phyloP scores from a whole-genome alignment of 1,140 invertebrate species.

The Ganaspis sp. region DNA sequence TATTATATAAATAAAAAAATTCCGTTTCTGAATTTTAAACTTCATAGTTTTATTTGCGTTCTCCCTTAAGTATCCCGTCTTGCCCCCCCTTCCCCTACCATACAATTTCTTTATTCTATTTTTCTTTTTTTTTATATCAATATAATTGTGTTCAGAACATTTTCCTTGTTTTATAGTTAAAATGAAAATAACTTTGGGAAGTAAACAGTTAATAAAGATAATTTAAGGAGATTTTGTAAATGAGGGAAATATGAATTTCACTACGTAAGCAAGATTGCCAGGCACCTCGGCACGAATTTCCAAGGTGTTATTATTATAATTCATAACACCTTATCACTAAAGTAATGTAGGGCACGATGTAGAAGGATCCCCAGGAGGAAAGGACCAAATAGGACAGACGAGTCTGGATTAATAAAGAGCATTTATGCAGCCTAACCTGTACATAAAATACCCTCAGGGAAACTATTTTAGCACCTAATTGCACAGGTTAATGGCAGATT shows the following conservation, averaged over 20 bases:
- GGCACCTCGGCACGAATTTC: neutral
- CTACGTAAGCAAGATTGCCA: neutral
- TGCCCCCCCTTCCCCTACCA: too few species aligned
- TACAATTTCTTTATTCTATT: too few species aligned
- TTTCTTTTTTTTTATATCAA: too few species aligned
- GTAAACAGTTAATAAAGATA: neutral
- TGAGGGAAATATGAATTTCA: neutral
- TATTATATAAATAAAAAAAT: too few species aligned
- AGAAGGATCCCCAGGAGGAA: constrained; percentile 5
- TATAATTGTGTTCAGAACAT: too few species aligned
- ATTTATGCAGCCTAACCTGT: constrained; percentile 31
- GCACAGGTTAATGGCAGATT: constrained; percentile 3
- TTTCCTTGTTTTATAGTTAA: too few species aligned
- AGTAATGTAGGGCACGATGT: constrained; percentile 16
- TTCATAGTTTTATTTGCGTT: too few species aligned
- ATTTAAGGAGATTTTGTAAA: neutral
- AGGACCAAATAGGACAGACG: constrained; percentile 28
- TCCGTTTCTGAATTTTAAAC: too few species aligned
- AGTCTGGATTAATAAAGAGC: constrained; percentile 30
- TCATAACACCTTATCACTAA: constrained; percentile 21
- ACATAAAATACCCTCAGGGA: constrained; percentile 26
- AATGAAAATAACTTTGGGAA: too few species aligned
- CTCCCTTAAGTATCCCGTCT: too few species aligned
- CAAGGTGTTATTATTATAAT: constrained; percentile 15
- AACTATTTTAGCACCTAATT: constrained; percentile 23